phyloP scores from a whole-genome alignment of 2,888 invertebrate genomes.

The Stenolophus ochropezus region DNA sequence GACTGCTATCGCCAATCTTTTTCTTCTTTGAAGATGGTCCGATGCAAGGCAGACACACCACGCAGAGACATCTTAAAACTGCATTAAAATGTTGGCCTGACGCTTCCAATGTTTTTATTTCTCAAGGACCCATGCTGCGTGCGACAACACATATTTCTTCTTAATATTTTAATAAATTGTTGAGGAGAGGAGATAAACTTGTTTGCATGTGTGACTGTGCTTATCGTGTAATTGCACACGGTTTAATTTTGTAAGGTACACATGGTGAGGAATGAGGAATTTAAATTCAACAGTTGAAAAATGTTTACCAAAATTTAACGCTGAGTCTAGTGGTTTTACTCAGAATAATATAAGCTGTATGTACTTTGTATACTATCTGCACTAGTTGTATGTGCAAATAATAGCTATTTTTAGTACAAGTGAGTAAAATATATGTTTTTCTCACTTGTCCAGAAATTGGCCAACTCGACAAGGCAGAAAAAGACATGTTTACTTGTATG shows the following conservation, averaged over 20 bases:
- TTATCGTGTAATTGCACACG: conserved; percentile 34
- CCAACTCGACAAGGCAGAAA: no score
- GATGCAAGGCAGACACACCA: background rate
- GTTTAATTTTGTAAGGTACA: conserved; percentile 4
- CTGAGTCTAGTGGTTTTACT: no score
- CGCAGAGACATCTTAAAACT: conserved; percentile 24
- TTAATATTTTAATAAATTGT: conserved; percentile 46
- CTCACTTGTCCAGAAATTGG: no score
- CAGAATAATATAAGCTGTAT: no score
- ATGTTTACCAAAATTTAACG: no score
- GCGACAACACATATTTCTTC: conserved; percentile 40
- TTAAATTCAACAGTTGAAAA: no score
- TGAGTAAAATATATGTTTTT: no score
- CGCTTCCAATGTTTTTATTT: conserved; percentile 23
- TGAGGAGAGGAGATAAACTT: conserved; percentile 13
- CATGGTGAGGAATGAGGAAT: no score
- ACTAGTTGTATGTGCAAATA: no score
- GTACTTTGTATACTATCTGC: no score
- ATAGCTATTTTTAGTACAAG: no score
- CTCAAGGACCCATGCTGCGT: background rate
- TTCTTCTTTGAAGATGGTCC: background rate
- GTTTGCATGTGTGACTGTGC: conserved; percentile 26
- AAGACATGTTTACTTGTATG: no score
- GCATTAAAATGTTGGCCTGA: conserved; percentile 33
- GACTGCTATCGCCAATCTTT: background rate